Evolutionary conservation across 2,797 vertebrate species (phyloP), one percentile per base, ranked within the genome.

Genomic region (Microcaecilia unicolor): DNA sequence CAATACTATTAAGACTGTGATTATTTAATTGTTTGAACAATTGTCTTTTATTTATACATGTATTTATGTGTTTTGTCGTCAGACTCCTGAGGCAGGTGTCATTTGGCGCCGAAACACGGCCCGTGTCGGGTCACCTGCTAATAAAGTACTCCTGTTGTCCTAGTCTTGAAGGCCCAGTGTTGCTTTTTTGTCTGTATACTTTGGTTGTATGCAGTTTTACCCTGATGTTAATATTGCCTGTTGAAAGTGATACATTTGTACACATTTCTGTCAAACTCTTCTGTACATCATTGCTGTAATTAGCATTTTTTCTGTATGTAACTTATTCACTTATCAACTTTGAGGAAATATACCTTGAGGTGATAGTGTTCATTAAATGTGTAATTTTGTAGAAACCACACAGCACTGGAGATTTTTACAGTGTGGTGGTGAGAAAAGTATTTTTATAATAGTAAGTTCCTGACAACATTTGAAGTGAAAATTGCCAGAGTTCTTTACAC

Each of bases 321-420:
- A 52, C 30, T 19, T 28, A 51, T 54, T 49, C 27, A 27, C 31
- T 57, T 65, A 55, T 60, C 62, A 48, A 8, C 47, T 67, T 49
- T 0, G 20, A 67, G 56, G 72, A 67, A 66, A 64, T 67, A 51
- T 60, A 46, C 55, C 63, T 77, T 46, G 15, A 54, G 67, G 66
- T 78, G 61, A 50, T 74, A 52, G 74, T 63, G 72, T 81, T 91
- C 80, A 90, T 92, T 89, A 89, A 83, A 91, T 49, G 81, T 90
- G 86, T 72, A 78, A 84, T 70, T 72, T 73, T 72, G 63, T 79
- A 58, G 38, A 73, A 76, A 41, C 31, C 65, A 46, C 56, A 50
- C 38, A 2, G 6, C 55, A 51, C 58, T 28, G 41, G 40, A 52
- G 47, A 38, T 44, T 52, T 41, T 72, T 52, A 50, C 64, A 64